These are phyloP conservation scores for Gopherus flavomarginatus DNA, from an alignment of 2,113 vertebrate species.

Conservation along the genomic window DNA sequence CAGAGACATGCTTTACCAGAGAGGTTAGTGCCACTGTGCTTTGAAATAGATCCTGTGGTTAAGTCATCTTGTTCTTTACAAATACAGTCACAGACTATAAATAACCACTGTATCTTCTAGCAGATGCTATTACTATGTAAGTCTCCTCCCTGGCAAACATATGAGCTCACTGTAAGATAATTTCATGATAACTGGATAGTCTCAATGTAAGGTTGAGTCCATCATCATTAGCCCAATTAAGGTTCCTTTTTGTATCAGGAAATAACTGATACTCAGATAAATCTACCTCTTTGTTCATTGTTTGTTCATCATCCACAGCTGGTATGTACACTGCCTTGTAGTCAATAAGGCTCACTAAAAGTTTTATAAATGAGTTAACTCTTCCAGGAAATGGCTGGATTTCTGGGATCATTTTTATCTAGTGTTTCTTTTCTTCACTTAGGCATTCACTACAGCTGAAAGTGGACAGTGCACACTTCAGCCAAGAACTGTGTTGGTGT, in stretches of 20 bases:
- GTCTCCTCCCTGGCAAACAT: slow-evolving; percentile 46
- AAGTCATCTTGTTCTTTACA: slow-evolving; percentile 60
- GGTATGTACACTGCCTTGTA: slow-evolving; percentile 24
- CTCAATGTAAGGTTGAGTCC: slow-evolving; percentile 33
- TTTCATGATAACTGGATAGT: slow-evolving; percentile 51
- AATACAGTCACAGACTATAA: slow-evolving; percentile 66
- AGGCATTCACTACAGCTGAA: slow-evolving; percentile 21
- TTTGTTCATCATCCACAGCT: slow-evolving; percentile 49
- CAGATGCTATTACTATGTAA: slow-evolving; percentile 27
- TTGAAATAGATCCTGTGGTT: background rate
- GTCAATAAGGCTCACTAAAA: slow-evolving; percentile 56
- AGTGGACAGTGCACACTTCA: slow-evolving; percentile 22
- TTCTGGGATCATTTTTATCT: slow-evolving; percentile 43
- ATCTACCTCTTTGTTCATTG: slow-evolving; percentile 25
- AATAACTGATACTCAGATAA: slow-evolving; percentile 51
- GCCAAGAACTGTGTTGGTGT: background rate
- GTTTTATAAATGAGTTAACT: slow-evolving; percentile 68
- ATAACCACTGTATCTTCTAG: slow-evolving; percentile 48
- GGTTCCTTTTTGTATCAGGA: slow-evolving; percentile 54
- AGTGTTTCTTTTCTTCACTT: slow-evolving; percentile 53
- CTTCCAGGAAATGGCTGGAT: slow-evolving; percentile 44
- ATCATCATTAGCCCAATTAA: slow-evolving; percentile 68
- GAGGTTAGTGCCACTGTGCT: slow-evolving; percentile 42
- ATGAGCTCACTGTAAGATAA: slow-evolving; percentile 62
- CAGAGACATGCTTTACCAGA: slow-evolving; percentile 36